These are phyloP conservation scores for Nesidiocoris tenuis DNA, from an alignment of 2,888 invertebrate species.

Conservation along the genomic window DNA sequence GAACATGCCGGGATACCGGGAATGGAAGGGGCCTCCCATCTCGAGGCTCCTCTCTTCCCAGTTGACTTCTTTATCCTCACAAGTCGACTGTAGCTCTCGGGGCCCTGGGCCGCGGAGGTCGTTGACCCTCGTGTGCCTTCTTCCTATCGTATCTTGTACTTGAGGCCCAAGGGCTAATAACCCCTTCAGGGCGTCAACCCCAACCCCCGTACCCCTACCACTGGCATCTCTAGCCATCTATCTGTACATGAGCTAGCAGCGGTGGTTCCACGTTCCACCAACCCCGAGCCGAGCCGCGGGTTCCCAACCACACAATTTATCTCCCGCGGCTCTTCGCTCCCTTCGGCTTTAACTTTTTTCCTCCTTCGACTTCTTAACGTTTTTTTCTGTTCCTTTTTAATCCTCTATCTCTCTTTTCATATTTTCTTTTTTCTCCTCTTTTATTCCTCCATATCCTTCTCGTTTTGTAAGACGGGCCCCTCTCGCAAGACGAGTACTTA, in stretches of 20 bases:
- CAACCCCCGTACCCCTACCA: constrained; percentile 13
- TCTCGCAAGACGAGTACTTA: not conserved
- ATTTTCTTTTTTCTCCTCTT: constrained; percentile 8
- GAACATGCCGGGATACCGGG: constrained; percentile 1
- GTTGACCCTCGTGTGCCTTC: constrained; percentile 22
- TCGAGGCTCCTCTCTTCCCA: constrained; percentile 9
- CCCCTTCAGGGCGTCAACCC: constrained; percentile 43
- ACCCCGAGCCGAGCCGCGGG: not conserved
- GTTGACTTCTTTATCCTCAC: constrained; percentile 30
- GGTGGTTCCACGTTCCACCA: not conserved
- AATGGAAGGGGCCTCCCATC: not conserved
- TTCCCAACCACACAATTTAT: constrained; percentile 32
- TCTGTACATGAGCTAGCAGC: not conserved
- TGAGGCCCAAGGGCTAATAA: constrained; percentile 40
- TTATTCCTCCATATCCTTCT: constrained; percentile 21
- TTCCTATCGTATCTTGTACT: not conserved
- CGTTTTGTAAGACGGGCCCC: not conserved
- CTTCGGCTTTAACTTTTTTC: constrained; percentile 20
- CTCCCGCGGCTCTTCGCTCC: constrained; percentile 17
- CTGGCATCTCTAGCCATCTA: constrained; percentile 2
- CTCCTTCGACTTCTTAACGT: not conserved
- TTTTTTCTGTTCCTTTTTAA: not conserved
- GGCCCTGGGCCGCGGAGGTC: constrained; percentile 11
- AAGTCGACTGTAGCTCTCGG: not conserved
- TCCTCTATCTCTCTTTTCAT: constrained; percentile 19